phyloP scores from a whole-genome alignment of 2,113 vertebrate genomes.

The Steatornis caripensis region DNA sequence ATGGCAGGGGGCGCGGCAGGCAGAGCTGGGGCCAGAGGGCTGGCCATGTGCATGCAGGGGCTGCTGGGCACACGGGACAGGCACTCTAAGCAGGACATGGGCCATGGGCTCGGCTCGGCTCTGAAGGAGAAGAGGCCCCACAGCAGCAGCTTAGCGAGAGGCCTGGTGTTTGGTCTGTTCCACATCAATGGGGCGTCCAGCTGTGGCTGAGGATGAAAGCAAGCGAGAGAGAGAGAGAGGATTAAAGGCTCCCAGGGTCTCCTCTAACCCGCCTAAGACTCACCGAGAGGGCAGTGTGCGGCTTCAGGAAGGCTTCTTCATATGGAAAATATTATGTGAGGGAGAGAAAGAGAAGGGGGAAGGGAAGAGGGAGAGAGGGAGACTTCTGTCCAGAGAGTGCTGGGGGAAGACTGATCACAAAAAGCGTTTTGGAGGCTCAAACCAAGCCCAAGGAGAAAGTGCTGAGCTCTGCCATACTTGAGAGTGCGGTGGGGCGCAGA shows the following conservation, averaged over 20 bases:
- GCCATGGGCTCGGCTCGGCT: not conserved
- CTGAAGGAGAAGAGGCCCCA: slow-evolving; percentile 59
- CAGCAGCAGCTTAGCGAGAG: slow-evolving; percentile 84
- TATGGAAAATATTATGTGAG: slow-evolving; percentile 83
- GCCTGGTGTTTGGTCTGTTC: slow-evolving; percentile 88
- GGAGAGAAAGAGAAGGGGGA: slow-evolving; percentile 65
- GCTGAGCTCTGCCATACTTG: not conserved
- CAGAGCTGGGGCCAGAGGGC: not conserved
- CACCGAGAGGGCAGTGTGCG: slow-evolving; percentile 65
- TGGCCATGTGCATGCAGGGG: not conserved
- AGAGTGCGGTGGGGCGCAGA: not conserved
- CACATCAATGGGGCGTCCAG: slow-evolving; percentile 83
- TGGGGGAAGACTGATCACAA: not conserved
- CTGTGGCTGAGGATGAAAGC: slow-evolving; percentile 79
- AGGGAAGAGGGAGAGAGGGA: slow-evolving; percentile 63
- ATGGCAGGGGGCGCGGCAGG: no score
- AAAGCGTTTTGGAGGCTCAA: not conserved
- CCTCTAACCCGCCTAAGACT: slow-evolving; percentile 77
- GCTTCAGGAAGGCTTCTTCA: slow-evolving; percentile 67
- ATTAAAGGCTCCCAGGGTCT: slow-evolving; percentile 82
- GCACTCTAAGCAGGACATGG: not conserved
- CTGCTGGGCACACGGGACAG: not conserved
- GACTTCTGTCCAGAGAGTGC: not conserved
- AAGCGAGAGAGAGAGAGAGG: slow-evolving; percentile 70
- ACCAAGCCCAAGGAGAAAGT: not conserved